Percentiles rank a stretch among this genome's conserved stretches.
Conservation (phyloP, 2,797 vertebrate species). For the Schizopygopsis pylzovi region DNA sequence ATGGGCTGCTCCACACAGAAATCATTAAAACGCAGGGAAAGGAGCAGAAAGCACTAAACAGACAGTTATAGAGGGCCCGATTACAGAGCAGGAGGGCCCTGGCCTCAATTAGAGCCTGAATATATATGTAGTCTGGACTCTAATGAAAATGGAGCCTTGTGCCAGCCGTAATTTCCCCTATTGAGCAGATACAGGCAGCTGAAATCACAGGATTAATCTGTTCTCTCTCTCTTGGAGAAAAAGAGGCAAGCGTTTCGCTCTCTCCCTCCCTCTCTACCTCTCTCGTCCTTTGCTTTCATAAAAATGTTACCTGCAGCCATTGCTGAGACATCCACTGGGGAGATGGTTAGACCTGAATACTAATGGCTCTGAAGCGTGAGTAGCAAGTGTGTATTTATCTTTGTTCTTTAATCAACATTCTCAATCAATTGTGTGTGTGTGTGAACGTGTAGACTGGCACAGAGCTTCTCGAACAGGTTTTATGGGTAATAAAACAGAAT, state of each 20-base stretch:
- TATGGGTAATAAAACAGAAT: conserved; percentile 4
- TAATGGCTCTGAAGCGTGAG: conserved; percentile 28
- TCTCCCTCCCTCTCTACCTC: conserved; percentile 45
- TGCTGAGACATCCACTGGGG: conserved; percentile 43
- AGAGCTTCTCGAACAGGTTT: conserved; percentile 21
- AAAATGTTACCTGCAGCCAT: conserved; percentile 51
- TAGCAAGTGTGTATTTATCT: conserved; percentile 38
- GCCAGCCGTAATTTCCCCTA: conserved; percentile 65
- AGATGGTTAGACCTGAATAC: conserved; percentile 49
- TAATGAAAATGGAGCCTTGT: conserved; percentile 79
- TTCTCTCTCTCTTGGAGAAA: conserved; percentile 68
- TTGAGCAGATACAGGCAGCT: conserved; percentile 58
- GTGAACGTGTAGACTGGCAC: conserved; percentile 8
- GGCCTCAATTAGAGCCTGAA: conserved; percentile 79
- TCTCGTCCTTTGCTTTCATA: conserved; percentile 37
- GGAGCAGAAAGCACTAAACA: conserved; percentile 64
- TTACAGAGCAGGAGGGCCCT: conserved; percentile 78
- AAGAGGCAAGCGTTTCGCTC: conserved; percentile 65
- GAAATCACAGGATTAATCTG: conserved; percentile 76
- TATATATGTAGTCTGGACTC: conserved; percentile 74
- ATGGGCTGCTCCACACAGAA: conserved; percentile 47
- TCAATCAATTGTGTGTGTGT: conserved; percentile 8
- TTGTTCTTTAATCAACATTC: conserved; percentile 44
- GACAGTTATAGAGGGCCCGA: conserved; percentile 79
- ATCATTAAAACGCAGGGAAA: conserved; percentile 53